Conservation (phyloP, 1,140 invertebrate genomes). For the Marisa cornuarietis region DNA sequence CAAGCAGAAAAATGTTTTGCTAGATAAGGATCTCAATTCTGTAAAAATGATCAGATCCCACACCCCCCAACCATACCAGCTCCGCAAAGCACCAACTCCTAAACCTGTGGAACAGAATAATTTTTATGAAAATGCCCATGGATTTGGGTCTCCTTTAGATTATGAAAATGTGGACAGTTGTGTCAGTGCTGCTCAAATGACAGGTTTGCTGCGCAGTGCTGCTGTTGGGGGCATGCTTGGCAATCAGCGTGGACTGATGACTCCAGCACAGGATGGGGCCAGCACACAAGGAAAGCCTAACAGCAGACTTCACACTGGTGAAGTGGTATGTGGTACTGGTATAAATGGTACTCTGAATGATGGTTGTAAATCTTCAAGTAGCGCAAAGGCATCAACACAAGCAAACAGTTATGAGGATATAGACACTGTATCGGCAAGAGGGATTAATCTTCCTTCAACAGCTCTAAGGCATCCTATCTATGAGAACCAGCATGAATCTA, state of each 20-base stretch:
- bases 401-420: constrained; percentile 26
- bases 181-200: constrained; percentile 23
- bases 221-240: neutral
- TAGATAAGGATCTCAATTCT: constrained; percentile 21
- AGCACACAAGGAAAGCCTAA: neutral
- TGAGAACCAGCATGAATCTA: constrained; percentile 4
- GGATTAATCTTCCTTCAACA: too few relatives aligned
- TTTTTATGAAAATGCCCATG: constrained; percentile 24
- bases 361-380: too few relatives aligned
- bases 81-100: neutral
- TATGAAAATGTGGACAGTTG: constrained; percentile 15
- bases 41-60: constrained; percentile 46
- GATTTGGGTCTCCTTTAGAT: constrained; percentile 5
- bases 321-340: neutral
- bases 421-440: constrained; percentile 10
- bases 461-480: neutral
- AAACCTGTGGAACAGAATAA: constrained; percentile 15
- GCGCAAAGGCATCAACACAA: constrained; percentile 27
- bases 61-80: constrained; percentile 48
- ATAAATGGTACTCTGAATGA: neutral
- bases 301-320: neutral
- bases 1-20: neutral
- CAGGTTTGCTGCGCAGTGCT: constrained; percentile 33
- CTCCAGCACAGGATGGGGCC: neutral
- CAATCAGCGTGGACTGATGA: neutral